Base-by-base conservation (phyloP, 2,888 invertebrate genomes). In the Eilema sororculum region DNA sequence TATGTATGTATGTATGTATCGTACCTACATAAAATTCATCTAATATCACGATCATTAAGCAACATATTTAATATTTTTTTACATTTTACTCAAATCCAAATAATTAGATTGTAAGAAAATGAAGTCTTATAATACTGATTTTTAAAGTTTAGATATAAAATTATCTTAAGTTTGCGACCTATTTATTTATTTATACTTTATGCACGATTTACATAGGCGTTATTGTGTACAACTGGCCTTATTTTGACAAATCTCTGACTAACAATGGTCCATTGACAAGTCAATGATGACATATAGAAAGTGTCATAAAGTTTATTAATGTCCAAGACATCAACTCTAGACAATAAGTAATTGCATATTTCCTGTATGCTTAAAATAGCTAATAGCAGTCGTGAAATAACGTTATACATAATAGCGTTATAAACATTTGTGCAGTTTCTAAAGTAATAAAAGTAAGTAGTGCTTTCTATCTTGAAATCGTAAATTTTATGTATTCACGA, bases 381-480 rank as follows among this genome's bases (percentile, higher is more conserved):
- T 52, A n/a, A 52, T 52, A 52, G n/a, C n/a, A n/a, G 52, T 52
- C n/a, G 52, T 52, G 52, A 52, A 52, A 52, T 52, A 52, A n/a
- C 52, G 52, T 9, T 52, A n/a, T n/a, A 52, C 8, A 52, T 52
- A 62, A 62, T 24, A 41, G 37, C 25, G 24, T 25, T 52, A 24
- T 25, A 3, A 62, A 37, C 37, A 62, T 62, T 46, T 46, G 46
- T 20, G 20, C 8, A 41, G 41, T 62, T 37, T 41, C 62, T 41
- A 62, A 62, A 62, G 62, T 25, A 62, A 62, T 62, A 62, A 62
- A 24, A 41, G 24, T 41, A 62, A 62, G 41, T 41, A 20, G 41
- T 41, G 41, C 41, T 41, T 62, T 41, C 62, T 25, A 25, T 20
- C 41, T 41, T 41, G 24, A 41, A 62, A 25, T 25, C 10, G 62